Percentiles rank a stretch among this genome's conserved stretches.
Conservation (phyloP, 37 sponge, comb jelly and placozoan genomes). For the Cladorhizidae sp. region DNA sequence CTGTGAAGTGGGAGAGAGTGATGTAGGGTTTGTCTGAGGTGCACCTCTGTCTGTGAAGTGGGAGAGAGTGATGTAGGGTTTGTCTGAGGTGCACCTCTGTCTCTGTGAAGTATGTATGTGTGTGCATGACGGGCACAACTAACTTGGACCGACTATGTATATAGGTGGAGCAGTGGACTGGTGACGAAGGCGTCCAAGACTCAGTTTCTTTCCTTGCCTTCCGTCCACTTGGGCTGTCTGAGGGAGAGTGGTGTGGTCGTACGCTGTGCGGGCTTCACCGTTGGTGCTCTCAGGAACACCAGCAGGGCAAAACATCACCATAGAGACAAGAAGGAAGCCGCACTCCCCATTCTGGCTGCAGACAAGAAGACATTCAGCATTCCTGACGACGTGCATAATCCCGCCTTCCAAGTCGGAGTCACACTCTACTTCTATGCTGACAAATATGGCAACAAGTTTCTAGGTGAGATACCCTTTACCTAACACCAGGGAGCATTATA, state of each 20-base stretch:
- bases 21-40: too few species aligned
- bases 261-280: conserved; percentile 62
- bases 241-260: conserved; percentile 72
- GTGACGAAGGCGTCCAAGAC: conserved; percentile 41
- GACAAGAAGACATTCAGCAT: conserved; percentile 83
- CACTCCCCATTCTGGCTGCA: conserved; percentile 63
- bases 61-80: neutral
- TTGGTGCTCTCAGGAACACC: conserved; percentile 34
- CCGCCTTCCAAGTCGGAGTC: conserved; percentile 65
- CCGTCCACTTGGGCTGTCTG: conserved; percentile 45
- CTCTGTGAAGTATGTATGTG: neutral
- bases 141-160: too few species aligned
- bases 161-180: conserved; percentile 52
- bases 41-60: neutral
- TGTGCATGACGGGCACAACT: neutral
- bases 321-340: neutral
- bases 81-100: neutral
- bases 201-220: conserved; percentile 44
- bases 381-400: conserved; percentile 62
- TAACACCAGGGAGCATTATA: too few species aligned
- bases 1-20: neutral
- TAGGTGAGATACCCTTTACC: conserved; percentile 60
- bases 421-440: conserved; percentile 67
- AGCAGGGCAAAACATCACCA: neutral
- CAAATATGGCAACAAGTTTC: conserved; percentile 39